Conservation (phyloP, 2,888 invertebrate genomes). For the Rotaria magnacalcarata region DNA sequence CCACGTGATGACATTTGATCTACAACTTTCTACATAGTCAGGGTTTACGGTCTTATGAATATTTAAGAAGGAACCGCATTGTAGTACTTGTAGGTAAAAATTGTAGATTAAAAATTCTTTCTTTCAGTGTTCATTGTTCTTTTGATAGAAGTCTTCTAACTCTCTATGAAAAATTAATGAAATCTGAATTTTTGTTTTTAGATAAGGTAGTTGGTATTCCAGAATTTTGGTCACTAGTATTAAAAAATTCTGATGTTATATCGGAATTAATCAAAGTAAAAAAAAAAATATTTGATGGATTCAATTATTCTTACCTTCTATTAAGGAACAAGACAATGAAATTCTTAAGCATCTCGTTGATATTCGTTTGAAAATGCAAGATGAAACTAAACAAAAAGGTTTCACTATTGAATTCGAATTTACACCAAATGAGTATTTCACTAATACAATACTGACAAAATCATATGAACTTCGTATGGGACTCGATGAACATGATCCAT, state of each 20-base stretch:
- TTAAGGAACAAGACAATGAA: slow-evolving; percentile 73
- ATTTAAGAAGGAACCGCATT: too few relatives aligned
- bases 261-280: slow-evolving; percentile 72
- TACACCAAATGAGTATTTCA: slow-evolving; percentile 78
- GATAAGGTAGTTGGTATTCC: slow-evolving; percentile 69
- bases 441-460: slow-evolving; percentile 76
- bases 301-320: background rate
- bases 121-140: too few relatives aligned
- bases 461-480: slow-evolving; percentile 79
- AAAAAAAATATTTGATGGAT: background rate
- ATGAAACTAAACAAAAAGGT: slow-evolving; percentile 56
- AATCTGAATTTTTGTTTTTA: background rate
- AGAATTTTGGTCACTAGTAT: slow-evolving; percentile 90
- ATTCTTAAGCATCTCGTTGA: slow-evolving; percentile 78
- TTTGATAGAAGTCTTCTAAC: too few relatives aligned
- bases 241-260: slow-evolving; percentile 80
- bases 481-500: slow-evolving; percentile 74
- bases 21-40: too few relatives aligned
- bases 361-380: slow-evolving; percentile 47
- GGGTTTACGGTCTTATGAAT: too few relatives aligned
- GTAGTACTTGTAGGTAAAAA: too few relatives aligned
- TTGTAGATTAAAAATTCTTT: too few relatives aligned
- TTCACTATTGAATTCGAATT: slow-evolving; percentile 80
- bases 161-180: too few relatives aligned
- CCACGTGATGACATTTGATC: too few relatives aligned